Evolutionary conservation across 2,797 vertebrate species (phyloP).

Genomic region (Salmo trutta): DNA sequence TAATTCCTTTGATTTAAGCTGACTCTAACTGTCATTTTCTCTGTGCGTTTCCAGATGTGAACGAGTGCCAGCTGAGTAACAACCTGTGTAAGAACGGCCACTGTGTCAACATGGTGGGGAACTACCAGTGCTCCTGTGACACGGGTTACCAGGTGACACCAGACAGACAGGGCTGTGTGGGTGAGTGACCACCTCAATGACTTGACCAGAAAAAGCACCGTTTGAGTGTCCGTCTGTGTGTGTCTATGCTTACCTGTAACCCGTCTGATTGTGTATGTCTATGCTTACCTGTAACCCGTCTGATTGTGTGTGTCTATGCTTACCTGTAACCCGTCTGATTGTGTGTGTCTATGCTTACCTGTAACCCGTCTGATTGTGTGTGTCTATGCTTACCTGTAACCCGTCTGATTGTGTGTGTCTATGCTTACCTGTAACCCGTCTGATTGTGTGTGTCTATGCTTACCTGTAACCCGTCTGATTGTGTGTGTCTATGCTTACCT

Average conservation of each 20-base stretch:
- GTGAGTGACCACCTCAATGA: slow-evolving; percentile 68
- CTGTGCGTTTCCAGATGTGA: slow-evolving; percentile 77
- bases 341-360: neutral
- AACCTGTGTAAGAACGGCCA: slow-evolving; percentile 86
- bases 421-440: neutral
- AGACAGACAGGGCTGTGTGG: slow-evolving; percentile 87
- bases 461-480: neutral
- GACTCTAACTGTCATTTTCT: neutral
- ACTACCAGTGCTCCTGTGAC: slow-evolving; percentile 90
- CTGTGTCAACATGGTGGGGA: slow-evolving; percentile 89
- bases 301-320: neutral
- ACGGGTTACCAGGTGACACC: slow-evolving; percentile 87
- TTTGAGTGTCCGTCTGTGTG: neutral
- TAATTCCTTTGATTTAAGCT: neutral
- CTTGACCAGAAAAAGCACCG: neutral
- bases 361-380: neutral
- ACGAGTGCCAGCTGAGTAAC: slow-evolving; percentile 88
- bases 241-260: neutral
- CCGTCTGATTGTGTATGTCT: neutral
- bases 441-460: neutral
- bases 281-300: neutral
- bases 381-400: neutral
- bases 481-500: neutral
- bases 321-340: neutral
- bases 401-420: neutral